Percentiles rank a stretch among this genome's conserved stretches.
phyloP scores from a whole-genome alignment of 2,797 vertebrate species.

The Distichodus sexfasciatus region DNA sequence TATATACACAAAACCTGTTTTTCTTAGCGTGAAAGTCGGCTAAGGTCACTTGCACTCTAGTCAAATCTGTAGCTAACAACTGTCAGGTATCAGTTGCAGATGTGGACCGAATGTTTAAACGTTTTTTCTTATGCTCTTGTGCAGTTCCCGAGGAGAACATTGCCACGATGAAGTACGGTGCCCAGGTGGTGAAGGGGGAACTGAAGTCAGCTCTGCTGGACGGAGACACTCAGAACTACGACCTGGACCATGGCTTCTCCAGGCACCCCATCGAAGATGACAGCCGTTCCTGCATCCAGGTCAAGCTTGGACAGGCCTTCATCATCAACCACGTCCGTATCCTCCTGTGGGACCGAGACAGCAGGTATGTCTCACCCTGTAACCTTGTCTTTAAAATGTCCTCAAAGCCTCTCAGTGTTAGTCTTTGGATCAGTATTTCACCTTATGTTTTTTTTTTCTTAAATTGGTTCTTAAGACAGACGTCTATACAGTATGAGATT shows the following conservation, averaged over 20 bases:
- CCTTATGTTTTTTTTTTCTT: too few relatives aligned
- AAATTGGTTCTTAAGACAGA: too few relatives aligned
- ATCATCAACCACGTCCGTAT: slow-evolving; percentile 93
- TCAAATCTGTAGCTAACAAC: too few relatives aligned
- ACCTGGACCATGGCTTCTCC: slow-evolving; percentile 95
- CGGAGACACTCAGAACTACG: slow-evolving; percentile 96
- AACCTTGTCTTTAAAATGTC: too few relatives aligned
- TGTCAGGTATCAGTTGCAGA: neutral
- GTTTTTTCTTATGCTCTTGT: neutral
- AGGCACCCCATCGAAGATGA: slow-evolving; percentile 94
- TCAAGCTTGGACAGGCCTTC: slow-evolving; percentile 90
- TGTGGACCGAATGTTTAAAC: neutral
- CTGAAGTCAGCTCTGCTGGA: slow-evolving; percentile 92
- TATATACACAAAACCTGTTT: too few relatives aligned
- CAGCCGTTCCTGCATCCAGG: slow-evolving; percentile 86
- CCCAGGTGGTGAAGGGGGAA: slow-evolving; percentile 94
- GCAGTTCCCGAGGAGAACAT: slow-evolving; percentile 94
- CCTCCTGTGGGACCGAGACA: slow-evolving; percentile 93
- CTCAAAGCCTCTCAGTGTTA: too few relatives aligned
- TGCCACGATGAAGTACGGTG: slow-evolving; percentile 94
- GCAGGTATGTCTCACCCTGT: slow-evolving; percentile 85
- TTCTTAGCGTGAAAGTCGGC: too few relatives aligned
- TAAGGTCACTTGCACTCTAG: too few relatives aligned
- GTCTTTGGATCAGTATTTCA: too few relatives aligned
- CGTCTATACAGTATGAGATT: too few relatives aligned